Conservation (phyloP, 2,797 vertebrate species). For the Hypotaenidia okinawae region DNA sequence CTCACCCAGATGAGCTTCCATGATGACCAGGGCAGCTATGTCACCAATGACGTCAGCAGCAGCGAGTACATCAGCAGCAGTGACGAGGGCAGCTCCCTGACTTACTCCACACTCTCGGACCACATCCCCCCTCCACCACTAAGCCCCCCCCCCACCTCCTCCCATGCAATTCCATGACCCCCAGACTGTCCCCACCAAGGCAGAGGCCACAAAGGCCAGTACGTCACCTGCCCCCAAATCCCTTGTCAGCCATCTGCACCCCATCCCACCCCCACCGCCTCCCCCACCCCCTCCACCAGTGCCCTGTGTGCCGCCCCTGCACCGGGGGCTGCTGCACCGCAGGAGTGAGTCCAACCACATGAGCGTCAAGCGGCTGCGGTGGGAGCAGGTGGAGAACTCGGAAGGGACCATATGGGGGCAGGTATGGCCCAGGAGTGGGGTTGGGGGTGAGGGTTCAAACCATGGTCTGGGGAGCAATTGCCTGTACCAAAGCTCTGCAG, state of each 20-base stretch:
- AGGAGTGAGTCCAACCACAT: conserved; percentile 91
- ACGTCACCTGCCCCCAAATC: conserved; percentile 73
- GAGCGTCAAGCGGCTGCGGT: conserved; percentile 97
- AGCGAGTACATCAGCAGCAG: conserved; percentile 94
- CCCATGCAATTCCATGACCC: conserved; percentile 85
- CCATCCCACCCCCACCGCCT: conserved; percentile 81
- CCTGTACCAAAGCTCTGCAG: neutral
- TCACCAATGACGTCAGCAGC: conserved; percentile 87
- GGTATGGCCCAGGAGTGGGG: conserved; percentile 37
- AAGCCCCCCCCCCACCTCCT: conserved; percentile 89
- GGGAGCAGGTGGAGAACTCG: conserved; percentile 99
- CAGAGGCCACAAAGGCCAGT: conserved; percentile 76
- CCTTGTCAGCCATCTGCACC: conserved; percentile 59
- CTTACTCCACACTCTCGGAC: conserved; percentile 92
- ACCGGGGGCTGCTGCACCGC: conserved; percentile 77
- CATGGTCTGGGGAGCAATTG: accelerated
- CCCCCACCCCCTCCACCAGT: conserved; percentile 81
- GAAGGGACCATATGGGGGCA: conserved; percentile 99
- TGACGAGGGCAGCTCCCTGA: conserved; percentile 89
- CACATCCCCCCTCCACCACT: conserved; percentile 88
- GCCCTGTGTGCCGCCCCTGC: conserved; percentile 80
- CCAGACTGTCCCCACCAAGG: conserved; percentile 75
- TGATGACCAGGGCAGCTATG: conserved; percentile 87
- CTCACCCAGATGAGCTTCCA: conserved; percentile 93
- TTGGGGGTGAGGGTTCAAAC: accelerated